Conservation (phyloP, 37 sponge, comb jelly and placozoan species). For the Spongilla lacustris region DNA sequence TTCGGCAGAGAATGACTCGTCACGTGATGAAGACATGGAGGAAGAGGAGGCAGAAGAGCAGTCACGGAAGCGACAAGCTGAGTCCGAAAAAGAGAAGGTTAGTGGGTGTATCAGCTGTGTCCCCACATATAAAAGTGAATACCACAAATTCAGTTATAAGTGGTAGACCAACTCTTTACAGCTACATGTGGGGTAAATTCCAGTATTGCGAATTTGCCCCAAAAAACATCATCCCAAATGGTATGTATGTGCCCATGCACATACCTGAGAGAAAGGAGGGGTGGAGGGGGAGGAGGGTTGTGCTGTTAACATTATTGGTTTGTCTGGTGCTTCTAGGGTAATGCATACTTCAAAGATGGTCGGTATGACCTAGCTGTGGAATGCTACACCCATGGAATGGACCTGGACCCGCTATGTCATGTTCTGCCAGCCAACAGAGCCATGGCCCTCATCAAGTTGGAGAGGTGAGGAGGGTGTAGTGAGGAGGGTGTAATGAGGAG, state of each 20-base stretch:
- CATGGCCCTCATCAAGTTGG: conserved; percentile 90
- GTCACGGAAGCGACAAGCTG: conserved; percentile 59
- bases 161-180: no score
- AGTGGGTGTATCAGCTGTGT: no score
- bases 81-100: conserved; percentile 82
- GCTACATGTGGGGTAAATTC: no score
- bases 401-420: conserved; percentile 78
- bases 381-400: conserved; percentile 81
- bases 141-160: no score
- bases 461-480: conserved; percentile 65
- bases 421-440: conserved; percentile 93
- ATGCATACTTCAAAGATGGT: conserved; percentile 80
- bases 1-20: conserved; percentile 15
- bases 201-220: no score
- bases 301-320: no score
- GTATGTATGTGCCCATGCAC: no score
- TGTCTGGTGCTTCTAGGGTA: conserved; percentile 59
- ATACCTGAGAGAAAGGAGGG: no score
- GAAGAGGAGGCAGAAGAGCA: conserved; percentile 55
- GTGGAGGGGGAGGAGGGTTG: no score
- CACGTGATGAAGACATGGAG: conserved; percentile 32
- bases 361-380: conserved; percentile 88
- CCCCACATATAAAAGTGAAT: no score
- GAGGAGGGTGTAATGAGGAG: no score
- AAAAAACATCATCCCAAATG: no score